Base-by-base conservation (phyloP, 2,797 vertebrate genomes). In the Smutsia temminckii region DNA sequence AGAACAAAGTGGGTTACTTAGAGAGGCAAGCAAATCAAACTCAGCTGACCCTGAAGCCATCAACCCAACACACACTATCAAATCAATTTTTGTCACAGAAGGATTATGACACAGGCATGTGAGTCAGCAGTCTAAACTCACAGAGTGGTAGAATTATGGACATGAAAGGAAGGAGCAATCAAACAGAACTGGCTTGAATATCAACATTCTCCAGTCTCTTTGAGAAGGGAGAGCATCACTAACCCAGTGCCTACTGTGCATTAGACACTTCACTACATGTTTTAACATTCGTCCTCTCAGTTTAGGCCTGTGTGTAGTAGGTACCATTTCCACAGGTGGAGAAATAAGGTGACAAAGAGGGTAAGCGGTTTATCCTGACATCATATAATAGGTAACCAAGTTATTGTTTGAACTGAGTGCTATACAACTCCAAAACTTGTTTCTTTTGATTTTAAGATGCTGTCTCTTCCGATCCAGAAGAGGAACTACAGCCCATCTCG, bases 51-150 rank as follows among this genome's bases (percentile, higher is more conserved):
- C 96, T 84, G 46, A 59, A 29, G 0, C 74, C 27, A 42, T 79
- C 93, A 89, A 46, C 71, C 75, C 66, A 94, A 96, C 51, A 75
- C 5, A 77, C 0, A 3, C 20, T 37, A 64, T 46, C 49, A 79
- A 75, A 88, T 75, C 69, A 77, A 40, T 9, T 40, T 89, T 93
- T 94, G 94, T 88, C 81, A 85, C 2, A 0, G 32, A 23, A 78
- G 51, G 64, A 91, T 66, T 46, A 17, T 86, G 40, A 91, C 42
- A 61, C 5, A 8, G 9, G 29, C 40, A 69, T 68, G 12, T 57
- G 93, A 95, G 85, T 87, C 83, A 95, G 86, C 93, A 89, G 29
- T 40, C 68, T 51, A 78, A 89, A 87, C 37, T 57, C 55, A 69
- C 0, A 46, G 17, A 93, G 72, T 59, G 72, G 74, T 34, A 63